Evolutionary conservation across 2,113 vertebrate genomes (phyloP).

Genomic region (Dasyprocta punctata): DNA sequence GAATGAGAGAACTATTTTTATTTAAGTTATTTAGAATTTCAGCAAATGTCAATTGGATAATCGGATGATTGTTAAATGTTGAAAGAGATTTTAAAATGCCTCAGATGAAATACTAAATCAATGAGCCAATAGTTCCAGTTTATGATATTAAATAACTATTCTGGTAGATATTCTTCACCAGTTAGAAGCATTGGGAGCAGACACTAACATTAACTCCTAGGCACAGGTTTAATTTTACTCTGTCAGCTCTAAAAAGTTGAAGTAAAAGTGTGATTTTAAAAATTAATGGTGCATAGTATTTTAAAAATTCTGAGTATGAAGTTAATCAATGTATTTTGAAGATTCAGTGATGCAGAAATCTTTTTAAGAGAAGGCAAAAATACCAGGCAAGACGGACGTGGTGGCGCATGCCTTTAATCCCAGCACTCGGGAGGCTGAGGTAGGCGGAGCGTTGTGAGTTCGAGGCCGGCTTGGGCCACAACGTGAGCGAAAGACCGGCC

Average conservation of each 20-base stretch:
- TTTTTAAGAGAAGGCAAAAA: not conserved
- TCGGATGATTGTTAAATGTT: constrained; percentile 37
- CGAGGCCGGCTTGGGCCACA: too few relatives aligned
- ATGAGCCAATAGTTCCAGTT: not conserved
- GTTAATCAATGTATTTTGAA: not conserved
- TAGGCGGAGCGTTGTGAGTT: too few relatives aligned
- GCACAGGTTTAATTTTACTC: constrained; percentile 12
- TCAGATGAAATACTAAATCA: constrained; percentile 20
- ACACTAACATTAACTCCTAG: not conserved
- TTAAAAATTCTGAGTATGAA: not conserved
- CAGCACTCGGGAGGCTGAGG: too few relatives aligned
- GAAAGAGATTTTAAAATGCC: not conserved
- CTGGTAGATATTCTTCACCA: not conserved
- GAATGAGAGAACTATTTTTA: constrained; percentile 7
- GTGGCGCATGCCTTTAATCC: too few relatives aligned
- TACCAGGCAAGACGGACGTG: not conserved
- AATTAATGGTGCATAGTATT: not conserved
- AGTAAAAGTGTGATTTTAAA: not conserved
- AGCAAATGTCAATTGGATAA: not conserved
- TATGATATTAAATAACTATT: constrained; percentile 4
- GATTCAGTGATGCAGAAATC: not conserved
- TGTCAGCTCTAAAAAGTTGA: not conserved
- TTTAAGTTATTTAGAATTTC: constrained; percentile 1
- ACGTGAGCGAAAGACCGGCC: too few relatives aligned
- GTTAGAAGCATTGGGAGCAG: not conserved